These are phyloP conservation scores for Ennomos erosarius DNA, from an alignment of 2,888 invertebrate genomes.

Conservation along the genomic window DNA sequence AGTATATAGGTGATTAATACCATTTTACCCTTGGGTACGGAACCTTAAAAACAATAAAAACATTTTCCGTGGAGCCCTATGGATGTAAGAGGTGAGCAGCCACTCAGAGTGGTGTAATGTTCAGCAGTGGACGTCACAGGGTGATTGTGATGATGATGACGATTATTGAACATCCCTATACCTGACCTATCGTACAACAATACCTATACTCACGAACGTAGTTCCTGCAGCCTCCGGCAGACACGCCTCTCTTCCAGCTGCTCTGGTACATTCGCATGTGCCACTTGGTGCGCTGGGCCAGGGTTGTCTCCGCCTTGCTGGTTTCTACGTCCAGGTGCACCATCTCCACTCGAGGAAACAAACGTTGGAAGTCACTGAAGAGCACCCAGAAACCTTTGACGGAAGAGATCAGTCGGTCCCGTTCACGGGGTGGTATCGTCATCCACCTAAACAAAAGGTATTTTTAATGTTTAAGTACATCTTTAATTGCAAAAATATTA, in stretches of 20 bases:
- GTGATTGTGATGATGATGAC: too few species aligned
- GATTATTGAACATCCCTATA: too few species aligned
- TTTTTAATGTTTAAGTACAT: neutral
- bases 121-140: too few species aligned
- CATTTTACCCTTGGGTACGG: too few species aligned
- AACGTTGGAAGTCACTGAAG: constrained; percentile 92
- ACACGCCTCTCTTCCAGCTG: constrained; percentile 93
- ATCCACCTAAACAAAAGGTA: constrained; percentile 85
- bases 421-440: constrained; percentile 89
- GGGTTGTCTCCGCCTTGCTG: constrained; percentile 92
- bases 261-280: constrained; percentile 95
- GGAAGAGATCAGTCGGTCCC: constrained; percentile 88
- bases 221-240: constrained; percentile 96
- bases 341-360: constrained; percentile 93
- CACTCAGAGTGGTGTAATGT: too few species aligned
- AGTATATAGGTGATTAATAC: too few species aligned
- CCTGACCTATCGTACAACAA: neutral
- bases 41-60: too few species aligned
- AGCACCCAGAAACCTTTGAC: constrained; percentile 94
- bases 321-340: constrained; percentile 95
- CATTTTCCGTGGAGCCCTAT: too few species aligned
- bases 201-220: constrained; percentile 86
- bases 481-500: too few species aligned
- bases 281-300: constrained; percentile 92
- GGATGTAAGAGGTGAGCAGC: too few species aligned